Conservation (phyloP, 2,888 invertebrate genomes). For the Epinotia nisella region DNA sequence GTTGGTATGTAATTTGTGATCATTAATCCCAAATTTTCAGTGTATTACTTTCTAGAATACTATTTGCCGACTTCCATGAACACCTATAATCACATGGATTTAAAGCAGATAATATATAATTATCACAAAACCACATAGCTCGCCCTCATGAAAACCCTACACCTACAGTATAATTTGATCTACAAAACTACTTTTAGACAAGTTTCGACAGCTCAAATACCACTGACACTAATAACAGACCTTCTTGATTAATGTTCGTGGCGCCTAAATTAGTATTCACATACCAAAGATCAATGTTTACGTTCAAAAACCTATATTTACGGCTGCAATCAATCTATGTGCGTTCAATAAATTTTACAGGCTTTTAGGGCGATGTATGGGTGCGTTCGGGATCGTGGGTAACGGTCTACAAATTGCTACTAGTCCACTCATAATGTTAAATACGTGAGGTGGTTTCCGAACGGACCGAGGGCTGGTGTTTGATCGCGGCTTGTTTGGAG, state of each 20-base stretch:
- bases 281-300: slow-evolving; percentile 34
- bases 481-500: slow-evolving; percentile 22
- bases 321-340: slow-evolving; percentile 47
- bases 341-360: slow-evolving; percentile 56
- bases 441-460: slow-evolving; percentile 66
- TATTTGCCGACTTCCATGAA: not conserved
- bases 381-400: slow-evolving; percentile 57
- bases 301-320: slow-evolving; percentile 49
- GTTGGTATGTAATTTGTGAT: not conserved
- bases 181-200: not conserved
- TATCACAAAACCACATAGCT: not conserved
- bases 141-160: not conserved
- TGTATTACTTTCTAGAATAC: not conserved
- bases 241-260: slow-evolving; percentile 28
- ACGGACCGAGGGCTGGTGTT: slow-evolving; percentile 40
- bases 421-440: slow-evolving; percentile 62
- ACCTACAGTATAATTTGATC: not conserved
- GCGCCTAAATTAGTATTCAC: slow-evolving; percentile 33
- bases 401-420: slow-evolving; percentile 68
- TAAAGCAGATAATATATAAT: not conserved
- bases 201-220: not conserved
- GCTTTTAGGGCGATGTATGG: slow-evolving; percentile 63
- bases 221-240: slow-evolving; percentile 21
- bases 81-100: not conserved
- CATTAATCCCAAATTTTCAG: not conserved